Evolutionary conservation across 2,888 invertebrate species (phyloP).

Genomic region (Eupithecia insigniata): DNA sequence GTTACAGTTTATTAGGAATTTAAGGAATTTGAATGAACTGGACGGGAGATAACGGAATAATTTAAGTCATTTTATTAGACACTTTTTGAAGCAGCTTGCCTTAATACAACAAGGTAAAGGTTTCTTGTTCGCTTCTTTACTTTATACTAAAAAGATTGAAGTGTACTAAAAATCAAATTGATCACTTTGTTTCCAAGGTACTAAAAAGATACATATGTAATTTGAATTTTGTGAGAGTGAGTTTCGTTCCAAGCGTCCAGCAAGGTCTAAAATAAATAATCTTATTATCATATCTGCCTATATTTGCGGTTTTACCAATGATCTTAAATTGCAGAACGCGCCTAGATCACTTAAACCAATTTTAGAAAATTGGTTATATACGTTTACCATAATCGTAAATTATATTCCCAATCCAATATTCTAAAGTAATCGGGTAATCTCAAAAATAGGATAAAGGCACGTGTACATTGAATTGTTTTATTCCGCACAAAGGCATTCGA

Average conservation of each 20-base stretch:
- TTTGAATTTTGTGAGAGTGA: too few species aligned
- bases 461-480: conserved; percentile 73
- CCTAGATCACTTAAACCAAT: conserved; percentile 16
- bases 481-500: conserved; percentile 68
- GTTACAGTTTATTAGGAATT: conserved; percentile 35
- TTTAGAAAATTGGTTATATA: conserved; percentile 24
- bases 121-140: too few species aligned
- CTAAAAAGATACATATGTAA: too few species aligned
- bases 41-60: conserved; percentile 18
- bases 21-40: conserved; percentile 29
- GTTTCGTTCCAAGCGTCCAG: too few species aligned
- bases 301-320: conserved; percentile 23
- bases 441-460: conserved; percentile 61
- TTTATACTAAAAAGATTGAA: too few species aligned
- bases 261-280: too few species aligned
- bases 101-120: too few species aligned
- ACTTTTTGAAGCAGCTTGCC: not conserved
- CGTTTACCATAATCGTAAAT: conserved; percentile 41
- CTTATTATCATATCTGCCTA: not conserved
- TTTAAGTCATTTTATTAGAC: not conserved
- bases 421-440: conserved; percentile 71
- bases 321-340: conserved; percentile 19
- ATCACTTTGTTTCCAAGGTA: too few species aligned
- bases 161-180: too few species aligned
- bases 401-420: conserved; percentile 60